phyloP scores from a whole-genome alignment of 2,888 invertebrate species.

The Miltochrista miniata region DNA sequence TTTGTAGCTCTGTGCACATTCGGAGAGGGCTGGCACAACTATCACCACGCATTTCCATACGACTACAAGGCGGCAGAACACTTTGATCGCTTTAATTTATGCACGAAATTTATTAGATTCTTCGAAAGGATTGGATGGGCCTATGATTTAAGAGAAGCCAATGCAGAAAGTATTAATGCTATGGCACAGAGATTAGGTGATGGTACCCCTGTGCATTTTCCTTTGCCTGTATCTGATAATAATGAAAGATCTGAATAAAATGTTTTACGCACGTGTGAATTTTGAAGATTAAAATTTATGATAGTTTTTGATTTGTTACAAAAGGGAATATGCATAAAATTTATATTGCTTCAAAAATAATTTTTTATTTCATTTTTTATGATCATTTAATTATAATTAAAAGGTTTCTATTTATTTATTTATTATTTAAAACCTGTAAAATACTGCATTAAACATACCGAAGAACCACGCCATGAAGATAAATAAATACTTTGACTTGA shows the following conservation, averaged over 20 bases:
- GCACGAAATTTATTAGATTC: constrained; percentile 62
- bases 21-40: constrained; percentile 91
- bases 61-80: constrained; percentile 85
- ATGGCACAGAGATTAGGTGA: constrained; percentile 72
- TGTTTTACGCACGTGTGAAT: too few species aligned
- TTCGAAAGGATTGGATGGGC: constrained; percentile 75
- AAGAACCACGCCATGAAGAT: too few species aligned
- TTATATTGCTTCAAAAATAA: too few species aligned
- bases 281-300: too few species aligned
- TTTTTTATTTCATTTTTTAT: too few species aligned
- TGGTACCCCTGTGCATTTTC: constrained; percentile 69
- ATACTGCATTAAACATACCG: too few species aligned
- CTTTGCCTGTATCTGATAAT: constrained; percentile 29
- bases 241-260: constrained; percentile 24
- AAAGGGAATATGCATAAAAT: too few species aligned
- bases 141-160: constrained; percentile 69
- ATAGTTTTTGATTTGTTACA: too few species aligned
- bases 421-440: too few species aligned
- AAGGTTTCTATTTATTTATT: too few species aligned
- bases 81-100: constrained; percentile 72
- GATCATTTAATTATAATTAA: too few species aligned
- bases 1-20: constrained; percentile 84
- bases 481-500: too few species aligned
- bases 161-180: constrained; percentile 70
- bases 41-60: constrained; percentile 90